Evolutionary conservation across 2,113 vertebrate genomes (phyloP).

Genomic region (Myotis yumanensis): DNA sequence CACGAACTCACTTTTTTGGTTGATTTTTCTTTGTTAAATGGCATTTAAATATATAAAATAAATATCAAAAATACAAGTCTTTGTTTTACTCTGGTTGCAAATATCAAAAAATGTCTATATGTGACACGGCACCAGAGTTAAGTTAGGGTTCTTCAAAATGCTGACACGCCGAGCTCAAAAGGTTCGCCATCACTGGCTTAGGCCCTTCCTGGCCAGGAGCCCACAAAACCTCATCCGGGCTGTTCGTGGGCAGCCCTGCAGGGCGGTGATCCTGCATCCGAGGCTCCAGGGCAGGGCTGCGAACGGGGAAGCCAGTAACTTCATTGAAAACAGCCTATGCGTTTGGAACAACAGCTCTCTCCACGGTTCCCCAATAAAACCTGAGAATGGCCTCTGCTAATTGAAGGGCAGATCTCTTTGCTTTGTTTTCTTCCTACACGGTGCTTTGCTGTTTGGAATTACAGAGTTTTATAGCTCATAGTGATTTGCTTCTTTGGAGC

Average conservation of each 20-base stretch:
- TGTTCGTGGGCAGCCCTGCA: not conserved
- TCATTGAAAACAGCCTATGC: not conserved
- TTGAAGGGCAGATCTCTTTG: not conserved
- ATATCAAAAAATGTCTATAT: too few relatives aligned
- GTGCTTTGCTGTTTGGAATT: not conserved
- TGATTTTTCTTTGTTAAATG: too few relatives aligned
- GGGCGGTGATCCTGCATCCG: not conserved
- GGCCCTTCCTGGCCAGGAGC: not conserved
- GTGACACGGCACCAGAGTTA: too few relatives aligned
- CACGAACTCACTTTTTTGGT: too few relatives aligned
- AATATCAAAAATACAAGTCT: too few relatives aligned
- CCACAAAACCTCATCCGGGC: not conserved
- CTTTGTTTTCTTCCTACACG: rapidly evolving
- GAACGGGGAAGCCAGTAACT: not conserved
- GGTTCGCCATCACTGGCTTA: too few relatives aligned
- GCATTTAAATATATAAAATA: too few relatives aligned
- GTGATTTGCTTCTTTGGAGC: not conserved
- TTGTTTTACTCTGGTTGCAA: too few relatives aligned
- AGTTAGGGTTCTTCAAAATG: too few relatives aligned
- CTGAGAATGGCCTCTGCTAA: not conserved
- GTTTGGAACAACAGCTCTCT: not conserved
- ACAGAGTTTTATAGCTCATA: rapidly evolving
- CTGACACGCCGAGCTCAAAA: too few relatives aligned
- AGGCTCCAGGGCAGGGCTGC: constrained; percentile 27
- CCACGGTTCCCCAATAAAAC: not conserved